phyloP scores from a whole-genome alignment of 2,797 vertebrate species.

The Natrix natrix region DNA sequence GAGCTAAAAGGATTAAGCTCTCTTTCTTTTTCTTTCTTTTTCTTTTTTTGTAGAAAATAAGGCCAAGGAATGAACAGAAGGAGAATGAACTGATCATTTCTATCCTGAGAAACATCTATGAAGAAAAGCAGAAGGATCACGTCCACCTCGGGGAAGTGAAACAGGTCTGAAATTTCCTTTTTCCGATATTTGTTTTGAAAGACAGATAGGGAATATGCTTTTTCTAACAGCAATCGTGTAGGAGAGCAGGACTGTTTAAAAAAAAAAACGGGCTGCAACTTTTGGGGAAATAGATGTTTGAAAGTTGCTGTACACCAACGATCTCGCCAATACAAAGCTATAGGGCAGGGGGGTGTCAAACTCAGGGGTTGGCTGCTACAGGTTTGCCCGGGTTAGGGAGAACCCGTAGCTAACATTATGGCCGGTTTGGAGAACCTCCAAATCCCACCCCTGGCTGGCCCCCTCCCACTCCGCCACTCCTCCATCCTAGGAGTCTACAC shows the following conservation, averaged over 20 bases:
- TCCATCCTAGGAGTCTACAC: too few relatives aligned
- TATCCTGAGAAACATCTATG: constrained; percentile 84
- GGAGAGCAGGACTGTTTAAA: neutral
- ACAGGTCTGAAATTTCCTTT: constrained; percentile 70
- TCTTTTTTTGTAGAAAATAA: constrained; percentile 76
- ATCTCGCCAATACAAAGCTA: neutral
- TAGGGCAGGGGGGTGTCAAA: too few relatives aligned
- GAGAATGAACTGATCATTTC: constrained; percentile 92
- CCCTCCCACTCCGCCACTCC: too few relatives aligned
- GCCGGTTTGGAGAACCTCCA: too few relatives aligned
- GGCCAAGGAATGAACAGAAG: constrained; percentile 87
- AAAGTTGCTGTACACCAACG: neutral
- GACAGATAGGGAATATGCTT: neutral
- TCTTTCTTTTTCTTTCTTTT: neutral
- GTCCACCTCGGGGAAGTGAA: constrained; percentile 79
- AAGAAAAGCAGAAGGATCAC: constrained; percentile 88
- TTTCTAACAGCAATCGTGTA: neutral
- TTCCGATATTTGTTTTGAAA: neutral
- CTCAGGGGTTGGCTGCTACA: too few relatives aligned
- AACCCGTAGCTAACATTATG: too few relatives aligned
- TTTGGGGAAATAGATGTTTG: neutral
- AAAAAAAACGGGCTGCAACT: neutral
- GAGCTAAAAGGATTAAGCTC: constrained; percentile 1
- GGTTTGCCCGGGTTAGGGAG: too few relatives aligned
- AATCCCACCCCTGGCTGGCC: too few relatives aligned